These are phyloP conservation scores for Brachyrhaphis roseni DNA, from an alignment of 2,797 vertebrate species.

Conservation along the genomic window DNA sequence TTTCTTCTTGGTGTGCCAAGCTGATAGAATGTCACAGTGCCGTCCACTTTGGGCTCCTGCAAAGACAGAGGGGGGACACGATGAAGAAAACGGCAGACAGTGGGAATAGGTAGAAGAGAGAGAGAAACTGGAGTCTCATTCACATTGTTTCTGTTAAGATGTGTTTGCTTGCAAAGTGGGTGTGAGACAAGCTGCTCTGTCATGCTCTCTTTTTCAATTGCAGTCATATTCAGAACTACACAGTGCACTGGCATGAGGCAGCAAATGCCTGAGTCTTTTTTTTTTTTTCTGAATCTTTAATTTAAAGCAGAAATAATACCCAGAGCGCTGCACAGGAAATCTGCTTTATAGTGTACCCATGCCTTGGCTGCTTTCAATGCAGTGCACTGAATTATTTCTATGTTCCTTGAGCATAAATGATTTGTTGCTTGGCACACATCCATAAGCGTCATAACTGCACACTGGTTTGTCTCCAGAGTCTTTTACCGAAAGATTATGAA, in stretches of 20 bases:
- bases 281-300: conserved; percentile 21
- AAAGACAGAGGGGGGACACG: conserved; percentile 52
- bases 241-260: conserved; percentile 9
- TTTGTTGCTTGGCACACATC: conserved; percentile 63
- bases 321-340: conserved; percentile 35
- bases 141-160: conserved; percentile 21
- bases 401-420: conserved; percentile 72
- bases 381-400: conserved; percentile 73
- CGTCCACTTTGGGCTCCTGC: conserved; percentile 58
- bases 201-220: conserved; percentile 19
- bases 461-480: conserved; percentile 43
- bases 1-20: conserved; percentile 39
- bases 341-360: conserved; percentile 52
- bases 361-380: conserved; percentile 60
- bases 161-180: conserved; percentile 16
- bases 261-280: conserved; percentile 1
- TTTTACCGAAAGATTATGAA: conserved; percentile 49
- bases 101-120: conserved; percentile 8
- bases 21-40: conserved; percentile 35
- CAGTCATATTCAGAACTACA: conserved; percentile 9
- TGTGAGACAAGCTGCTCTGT: conserved; percentile 10
- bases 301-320: conserved; percentile 42
- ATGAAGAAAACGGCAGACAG: conserved; percentile 13
- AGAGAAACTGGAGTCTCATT: conserved; percentile 26
- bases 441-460: conserved; percentile 53